phyloP scores from a whole-genome alignment of 2,113 vertebrate species.

The Eidolon helvum region DNA sequence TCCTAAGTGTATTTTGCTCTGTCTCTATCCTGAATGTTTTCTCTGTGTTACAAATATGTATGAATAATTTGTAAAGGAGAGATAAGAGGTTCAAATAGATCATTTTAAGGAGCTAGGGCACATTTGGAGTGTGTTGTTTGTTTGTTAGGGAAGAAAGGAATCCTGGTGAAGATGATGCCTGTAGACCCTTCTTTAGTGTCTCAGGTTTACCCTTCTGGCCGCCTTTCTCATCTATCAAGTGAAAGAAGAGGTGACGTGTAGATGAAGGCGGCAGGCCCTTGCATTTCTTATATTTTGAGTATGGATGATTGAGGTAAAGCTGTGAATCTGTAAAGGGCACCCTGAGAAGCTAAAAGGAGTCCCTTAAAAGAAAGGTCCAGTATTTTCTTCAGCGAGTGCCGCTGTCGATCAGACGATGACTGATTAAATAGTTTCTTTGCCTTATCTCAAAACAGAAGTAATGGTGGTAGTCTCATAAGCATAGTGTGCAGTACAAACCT shows the following conservation, averaged over 20 bases:
- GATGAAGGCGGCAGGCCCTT: neutral
- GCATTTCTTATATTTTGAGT: slow-evolving; percentile 4
- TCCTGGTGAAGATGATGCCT: neutral
- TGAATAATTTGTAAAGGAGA: slow-evolving; percentile 16
- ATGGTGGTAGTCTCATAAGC: neutral
- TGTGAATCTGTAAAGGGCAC: neutral
- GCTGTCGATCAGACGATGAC: slow-evolving; percentile 37
- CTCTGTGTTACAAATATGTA: neutral
- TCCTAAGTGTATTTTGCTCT: slow-evolving; percentile 23
- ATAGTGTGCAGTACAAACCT: slow-evolving; percentile 11
- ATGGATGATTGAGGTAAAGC: slow-evolving; percentile 6
- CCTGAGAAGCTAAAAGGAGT: neutral
- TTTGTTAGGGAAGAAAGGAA: slow-evolving; percentile 10
- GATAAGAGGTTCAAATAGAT: neutral
- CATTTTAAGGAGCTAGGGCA: neutral
- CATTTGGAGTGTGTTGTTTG: neutral
- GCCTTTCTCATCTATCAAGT: slow-evolving; percentile 13
- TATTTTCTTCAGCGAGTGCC: neutral
- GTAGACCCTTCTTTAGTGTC: neutral
- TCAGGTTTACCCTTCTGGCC: neutral
- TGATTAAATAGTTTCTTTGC: slow-evolving; percentile 31
- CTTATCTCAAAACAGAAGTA: slow-evolving; percentile 31
- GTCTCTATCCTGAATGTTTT: slow-evolving; percentile 18
- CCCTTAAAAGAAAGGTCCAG: neutral
- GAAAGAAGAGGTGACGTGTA: neutral